Percentiles rank a stretch among this genome's conserved stretches.
These are phyloP conservation scores for Typhlichthys subterraneus DNA, from an alignment of 2,797 vertebrate species.

Conservation along the genomic window DNA sequence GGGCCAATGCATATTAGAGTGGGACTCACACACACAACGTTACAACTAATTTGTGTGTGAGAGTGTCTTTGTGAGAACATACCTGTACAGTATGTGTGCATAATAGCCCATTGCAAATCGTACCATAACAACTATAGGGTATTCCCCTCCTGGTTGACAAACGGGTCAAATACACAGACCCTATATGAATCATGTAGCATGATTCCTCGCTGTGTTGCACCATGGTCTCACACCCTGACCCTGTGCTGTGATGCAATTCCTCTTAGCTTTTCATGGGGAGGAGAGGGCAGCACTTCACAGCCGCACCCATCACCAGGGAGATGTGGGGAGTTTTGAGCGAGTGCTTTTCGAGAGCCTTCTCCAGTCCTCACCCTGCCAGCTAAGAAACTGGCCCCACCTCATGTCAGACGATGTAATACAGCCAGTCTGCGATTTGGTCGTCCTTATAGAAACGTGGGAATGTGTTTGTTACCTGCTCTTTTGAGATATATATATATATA, in stretches of 20 bases:
- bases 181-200: constrained; percentile 71
- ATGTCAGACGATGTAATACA: constrained; percentile 27
- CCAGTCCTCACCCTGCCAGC: constrained; percentile 36
- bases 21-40: constrained; percentile 61
- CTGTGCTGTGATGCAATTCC: constrained; percentile 67
- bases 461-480: constrained; percentile 26
- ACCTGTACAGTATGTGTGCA: constrained; percentile 28
- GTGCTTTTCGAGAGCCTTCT: constrained; percentile 60
- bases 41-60: not conserved
- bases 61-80: not conserved
- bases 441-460: constrained; percentile 34
- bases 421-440: constrained; percentile 28
- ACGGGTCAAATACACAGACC: constrained; percentile 47
- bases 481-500: not conserved
- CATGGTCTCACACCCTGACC: constrained; percentile 56
- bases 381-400: constrained; percentile 34
- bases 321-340: constrained; percentile 65
- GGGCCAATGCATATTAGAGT: constrained; percentile 70
- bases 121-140: constrained; percentile 35
- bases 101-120: constrained; percentile 19
- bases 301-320: constrained; percentile 65
- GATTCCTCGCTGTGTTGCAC: constrained; percentile 71
- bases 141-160: constrained; percentile 34
- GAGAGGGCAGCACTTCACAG: constrained; percentile 67
- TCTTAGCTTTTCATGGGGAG: constrained; percentile 53